Percentiles rank a stretch among this genome's conserved stretches.
These are phyloP conservation scores for Enteromius radiatus DNA, from an alignment of 2,797 vertebrate species.

Conservation along the genomic window DNA sequence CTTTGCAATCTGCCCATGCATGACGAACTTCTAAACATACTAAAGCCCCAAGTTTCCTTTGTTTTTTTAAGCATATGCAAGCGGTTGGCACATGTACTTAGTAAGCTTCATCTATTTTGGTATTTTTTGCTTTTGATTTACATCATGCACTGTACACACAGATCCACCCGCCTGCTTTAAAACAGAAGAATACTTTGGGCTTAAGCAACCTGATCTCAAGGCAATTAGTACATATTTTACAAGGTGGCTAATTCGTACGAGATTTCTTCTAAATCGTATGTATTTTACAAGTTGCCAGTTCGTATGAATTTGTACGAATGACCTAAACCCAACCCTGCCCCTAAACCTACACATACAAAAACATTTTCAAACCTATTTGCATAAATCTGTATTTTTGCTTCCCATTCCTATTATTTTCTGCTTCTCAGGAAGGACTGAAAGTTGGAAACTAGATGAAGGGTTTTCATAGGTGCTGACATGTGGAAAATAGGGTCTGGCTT, in stretches of 20 bases:
- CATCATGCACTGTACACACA: not conserved
- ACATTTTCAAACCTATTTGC: constrained; percentile 10
- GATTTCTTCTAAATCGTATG: too few relatives aligned
- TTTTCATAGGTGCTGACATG: not conserved
- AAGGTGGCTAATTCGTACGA: too few relatives aligned
- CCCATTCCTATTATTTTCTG: not conserved
- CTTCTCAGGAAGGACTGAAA: not conserved
- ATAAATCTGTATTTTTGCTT: not conserved
- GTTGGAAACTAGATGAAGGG: not conserved
- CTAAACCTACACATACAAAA: too few relatives aligned
- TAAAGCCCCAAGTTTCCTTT: not conserved
- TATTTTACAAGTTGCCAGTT: too few relatives aligned
- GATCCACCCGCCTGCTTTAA: not conserved
- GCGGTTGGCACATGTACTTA: not conserved
- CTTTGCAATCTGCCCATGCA: not conserved
- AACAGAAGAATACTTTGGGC: not conserved
- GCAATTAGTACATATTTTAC: too few relatives aligned
- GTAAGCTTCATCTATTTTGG: not conserved
- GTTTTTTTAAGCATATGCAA: not conserved
- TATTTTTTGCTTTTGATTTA: not conserved
- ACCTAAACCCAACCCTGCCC: too few relatives aligned
- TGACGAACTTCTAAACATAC: not conserved
- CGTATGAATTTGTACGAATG: too few relatives aligned
- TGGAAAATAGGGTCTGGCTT: not conserved
- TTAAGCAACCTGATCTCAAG: too few relatives aligned